These are phyloP conservation scores for Ptiloglossa arizonensis DNA, from an alignment of 1,140 invertebrate species.

Conservation along the genomic window DNA sequence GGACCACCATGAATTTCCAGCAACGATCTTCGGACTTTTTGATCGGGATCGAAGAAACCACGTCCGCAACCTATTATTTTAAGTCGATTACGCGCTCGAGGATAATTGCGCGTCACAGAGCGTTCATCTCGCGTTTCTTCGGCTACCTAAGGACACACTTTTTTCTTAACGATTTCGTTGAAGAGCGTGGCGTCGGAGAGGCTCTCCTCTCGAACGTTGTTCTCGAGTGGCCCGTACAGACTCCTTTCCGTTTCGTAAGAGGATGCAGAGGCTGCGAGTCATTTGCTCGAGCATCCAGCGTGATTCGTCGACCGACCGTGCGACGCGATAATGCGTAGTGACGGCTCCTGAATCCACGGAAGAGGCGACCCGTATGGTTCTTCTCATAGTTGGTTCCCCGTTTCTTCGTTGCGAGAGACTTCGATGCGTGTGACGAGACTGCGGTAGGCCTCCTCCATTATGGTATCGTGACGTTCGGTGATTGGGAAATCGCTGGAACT, in stretches of 20 bases:
- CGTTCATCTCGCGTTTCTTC: not conserved
- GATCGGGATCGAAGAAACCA: not conserved
- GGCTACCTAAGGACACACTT: not conserved
- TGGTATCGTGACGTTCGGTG: too few species aligned
- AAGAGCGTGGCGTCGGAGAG: slow-evolving; percentile 5
- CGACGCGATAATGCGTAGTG: slow-evolving; percentile 54
- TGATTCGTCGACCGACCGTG: slow-evolving; percentile 48
- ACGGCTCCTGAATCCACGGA: slow-evolving; percentile 56
- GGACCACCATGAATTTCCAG: too few species aligned
- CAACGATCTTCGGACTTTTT: too few species aligned
- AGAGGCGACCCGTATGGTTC: slow-evolving; percentile 44
- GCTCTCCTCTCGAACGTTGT: not conserved
- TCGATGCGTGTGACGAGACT: not conserved
- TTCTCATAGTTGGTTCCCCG: slow-evolving; percentile 29
- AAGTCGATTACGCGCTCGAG: slow-evolving; percentile 15
- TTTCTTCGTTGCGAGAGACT: slow-evolving; percentile 2
- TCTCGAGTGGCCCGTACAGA: slow-evolving; percentile 12
- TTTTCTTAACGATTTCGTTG: slow-evolving; percentile 14
- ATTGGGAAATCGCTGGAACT: too few species aligned
- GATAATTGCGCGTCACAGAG: slow-evolving; percentile 32
- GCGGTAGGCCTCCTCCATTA: slow-evolving; percentile 17
- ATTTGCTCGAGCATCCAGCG: slow-evolving; percentile 32
- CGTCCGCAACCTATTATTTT: slow-evolving; percentile 7
- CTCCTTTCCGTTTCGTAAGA: slow-evolving; percentile 17
- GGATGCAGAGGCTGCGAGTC: slow-evolving; percentile 34